Base-by-base conservation (phyloP, 2,797 vertebrate species). In the Hydrocynus forskahlii region DNA sequence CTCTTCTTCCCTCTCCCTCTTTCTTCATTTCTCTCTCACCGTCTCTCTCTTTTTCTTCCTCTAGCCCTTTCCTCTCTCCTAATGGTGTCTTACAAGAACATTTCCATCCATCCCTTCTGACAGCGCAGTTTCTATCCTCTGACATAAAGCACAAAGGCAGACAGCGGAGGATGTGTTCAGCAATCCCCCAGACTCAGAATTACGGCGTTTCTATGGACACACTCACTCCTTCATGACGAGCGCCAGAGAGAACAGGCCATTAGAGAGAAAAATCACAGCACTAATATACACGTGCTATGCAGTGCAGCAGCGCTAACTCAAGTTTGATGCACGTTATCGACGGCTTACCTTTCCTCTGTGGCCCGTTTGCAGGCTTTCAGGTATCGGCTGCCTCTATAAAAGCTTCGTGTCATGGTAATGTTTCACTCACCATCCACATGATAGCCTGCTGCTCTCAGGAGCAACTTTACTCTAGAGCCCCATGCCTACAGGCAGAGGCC, bases 101-200 rank as follows among this genome's bases (percentile, higher is more conserved):
- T 54, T 40, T 80, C 59, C 48, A 70, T 80, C 72, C 57, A 48
- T 76, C n/a, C 21, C 50, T 43, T 48, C 35, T 70, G 48, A 83
- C 66, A 81, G 75, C 45, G 52, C 57, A 10, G 38, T 19, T 67
- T 13, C 38, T 2, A 19, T n/a, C 6, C 60, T 64, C 75, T 78
- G 68, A 25, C 75, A 57, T 73, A 64, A 82, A 72, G 43, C 75
- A 82, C 21, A 72, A 72, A 66, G 80, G 38, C 68, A 66, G 75
- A 66, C 75, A 54, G 63, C 16, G 14, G 59, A 81, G 12, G 79
- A 75, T 48, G n/a, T 64, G 50, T 19, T 6, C 64, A 76, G 55
- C n/a, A 62, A 76, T 70, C 74, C 80, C 79, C 45, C 57, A 62
- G 80, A 81, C 80, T 25, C 74, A n/a, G 73, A 76, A 70, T 52